Evolutionary conservation across 2,888 invertebrate genomes (phyloP).

Genomic region (Nudaria mundana): DNA sequence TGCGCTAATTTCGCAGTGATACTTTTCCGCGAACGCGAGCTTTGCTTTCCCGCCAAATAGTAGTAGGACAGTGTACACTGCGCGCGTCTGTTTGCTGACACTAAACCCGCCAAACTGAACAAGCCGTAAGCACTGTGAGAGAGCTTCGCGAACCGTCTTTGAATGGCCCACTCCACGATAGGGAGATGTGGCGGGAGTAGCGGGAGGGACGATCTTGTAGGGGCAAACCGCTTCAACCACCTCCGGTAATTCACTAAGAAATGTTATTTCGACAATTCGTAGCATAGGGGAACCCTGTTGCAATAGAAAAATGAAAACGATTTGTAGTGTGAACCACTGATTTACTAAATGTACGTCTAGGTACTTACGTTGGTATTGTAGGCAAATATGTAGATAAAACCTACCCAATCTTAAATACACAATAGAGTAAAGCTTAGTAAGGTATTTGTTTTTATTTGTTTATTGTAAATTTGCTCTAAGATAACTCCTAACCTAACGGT

Average conservation of each 20-base stretch:
- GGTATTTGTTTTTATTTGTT: no score
- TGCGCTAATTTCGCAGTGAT: conserved; percentile 22
- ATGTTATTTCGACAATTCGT: conserved; percentile 73
- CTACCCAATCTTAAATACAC: no score
- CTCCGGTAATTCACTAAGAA: conserved; percentile 79
- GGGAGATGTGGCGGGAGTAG: conserved; percentile 75
- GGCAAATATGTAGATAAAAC: no score
- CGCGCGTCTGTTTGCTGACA: conserved; percentile 62
- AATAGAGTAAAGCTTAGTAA: no score
- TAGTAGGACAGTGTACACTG: conserved; percentile 38
- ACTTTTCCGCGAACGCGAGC: conserved; percentile 43
- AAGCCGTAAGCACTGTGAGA: conserved; percentile 59
- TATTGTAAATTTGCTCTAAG: no score
- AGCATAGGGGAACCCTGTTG: conserved; percentile 51
- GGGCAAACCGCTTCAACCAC: conserved; percentile 76
- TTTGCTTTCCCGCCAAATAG: conserved; percentile 64
- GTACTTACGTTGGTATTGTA: no score
- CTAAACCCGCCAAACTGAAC: conserved; percentile 76
- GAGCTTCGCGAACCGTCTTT: conserved; percentile 78
- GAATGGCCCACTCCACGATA: conserved; percentile 73
- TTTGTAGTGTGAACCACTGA: conserved; percentile 37
- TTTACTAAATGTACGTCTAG: conserved; percentile 10
- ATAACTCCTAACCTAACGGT: no score
- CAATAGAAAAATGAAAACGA: conserved; percentile 63
- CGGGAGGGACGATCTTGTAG: conserved; percentile 75